Percentiles rank a stretch among this genome's conserved stretches.
These are phyloP conservation scores for Steatocranus sp. DNA, from an alignment of 2,797 vertebrate species.

Conservation along the genomic window DNA sequence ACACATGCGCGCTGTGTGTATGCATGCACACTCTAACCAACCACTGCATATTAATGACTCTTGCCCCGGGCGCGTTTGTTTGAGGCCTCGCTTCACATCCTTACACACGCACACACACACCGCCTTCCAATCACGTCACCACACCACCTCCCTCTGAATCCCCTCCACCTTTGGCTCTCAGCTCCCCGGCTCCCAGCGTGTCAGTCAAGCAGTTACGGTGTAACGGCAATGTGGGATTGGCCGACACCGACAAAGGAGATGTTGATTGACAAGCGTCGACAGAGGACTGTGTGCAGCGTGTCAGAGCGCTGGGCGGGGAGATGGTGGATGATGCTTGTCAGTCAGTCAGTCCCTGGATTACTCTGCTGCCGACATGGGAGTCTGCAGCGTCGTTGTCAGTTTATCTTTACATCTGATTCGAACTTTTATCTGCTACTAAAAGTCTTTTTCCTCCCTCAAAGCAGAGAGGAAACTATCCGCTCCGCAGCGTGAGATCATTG, in stretches of 20 bases:
- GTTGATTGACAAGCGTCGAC: constrained; percentile 51
- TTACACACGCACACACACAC: neutral
- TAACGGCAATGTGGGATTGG: constrained; percentile 50
- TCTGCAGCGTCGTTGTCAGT: neutral
- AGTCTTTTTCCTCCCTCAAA: neutral
- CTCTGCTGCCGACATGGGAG: neutral
- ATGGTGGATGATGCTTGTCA: neutral
- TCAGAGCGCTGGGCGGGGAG: neutral
- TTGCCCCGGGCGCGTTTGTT: constrained; percentile 38
- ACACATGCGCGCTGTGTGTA: neutral
- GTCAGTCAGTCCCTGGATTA: constrained; percentile 32
- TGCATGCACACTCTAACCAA: neutral
- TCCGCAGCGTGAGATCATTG: neutral
- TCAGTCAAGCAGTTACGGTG: constrained; percentile 42
- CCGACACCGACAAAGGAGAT: constrained; percentile 22
- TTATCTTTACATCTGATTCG: constrained; percentile 21
- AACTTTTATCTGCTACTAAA: constrained; percentile 23
- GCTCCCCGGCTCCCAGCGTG: neutral
- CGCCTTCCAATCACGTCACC: neutral
- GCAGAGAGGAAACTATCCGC: neutral
- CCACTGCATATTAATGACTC: constrained; percentile 52
- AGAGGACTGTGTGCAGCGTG: constrained; percentile 5
- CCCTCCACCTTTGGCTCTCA: neutral
- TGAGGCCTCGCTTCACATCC: constrained; percentile 22
- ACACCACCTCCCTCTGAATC: neutral